Base-by-base conservation (phyloP, 2,797 vertebrate species). In the Oryzias dopingdopingensis region DNA sequence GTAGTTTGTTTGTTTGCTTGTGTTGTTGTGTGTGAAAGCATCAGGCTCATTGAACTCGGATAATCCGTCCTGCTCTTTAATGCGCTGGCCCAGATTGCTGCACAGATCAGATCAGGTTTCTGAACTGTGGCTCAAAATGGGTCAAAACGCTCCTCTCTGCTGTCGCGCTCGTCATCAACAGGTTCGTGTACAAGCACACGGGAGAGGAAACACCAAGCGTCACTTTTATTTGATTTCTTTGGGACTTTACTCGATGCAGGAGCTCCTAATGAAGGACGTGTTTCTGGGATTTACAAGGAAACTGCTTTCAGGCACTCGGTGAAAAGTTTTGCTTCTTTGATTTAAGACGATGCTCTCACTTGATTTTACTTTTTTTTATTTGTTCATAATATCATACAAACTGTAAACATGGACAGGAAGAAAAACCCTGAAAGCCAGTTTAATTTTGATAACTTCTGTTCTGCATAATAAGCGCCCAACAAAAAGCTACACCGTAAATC, bases 11-110 rank as follows among this genome's bases (percentile, higher is more conserved):
- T 86, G 58, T 82, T 77, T 82, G 14, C 57, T 42, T 1, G 54
- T 12, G 49, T 49, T 18, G 50, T 23, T 72, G 65, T 66, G 52
- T 73, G 80, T 74, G 77, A 76, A 68, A 79, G 74, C 67, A 66
- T 54, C 41, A 59, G 63, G 53, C 43, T 23, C 6, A 14, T 1
- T 24, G 64, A 51, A 73, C 14, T 43, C 59, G 13, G 75, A 82
- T 87, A 75, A 84, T 85, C 83, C 77, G n/a, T 29, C 6, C 56
- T 29, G 50, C 1, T 37, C 5, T 68, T 70, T 85, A 80, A 83
- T 62, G 67, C 69, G 1, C 5, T 76, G 80, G 67, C 73, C 77
- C 79, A 80, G 79, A 84, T 83, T 67, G 60, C 53, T 15, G 49
- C 42, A 23, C 12, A 55, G 42, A 63, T 61, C 58, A 56, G 40